Percentiles rank a stretch among this genome's conserved stretches.
These are phyloP conservation scores for Ophion ventricosus DNA, from an alignment of 2,888 invertebrate species.

Conservation along the genomic window DNA sequence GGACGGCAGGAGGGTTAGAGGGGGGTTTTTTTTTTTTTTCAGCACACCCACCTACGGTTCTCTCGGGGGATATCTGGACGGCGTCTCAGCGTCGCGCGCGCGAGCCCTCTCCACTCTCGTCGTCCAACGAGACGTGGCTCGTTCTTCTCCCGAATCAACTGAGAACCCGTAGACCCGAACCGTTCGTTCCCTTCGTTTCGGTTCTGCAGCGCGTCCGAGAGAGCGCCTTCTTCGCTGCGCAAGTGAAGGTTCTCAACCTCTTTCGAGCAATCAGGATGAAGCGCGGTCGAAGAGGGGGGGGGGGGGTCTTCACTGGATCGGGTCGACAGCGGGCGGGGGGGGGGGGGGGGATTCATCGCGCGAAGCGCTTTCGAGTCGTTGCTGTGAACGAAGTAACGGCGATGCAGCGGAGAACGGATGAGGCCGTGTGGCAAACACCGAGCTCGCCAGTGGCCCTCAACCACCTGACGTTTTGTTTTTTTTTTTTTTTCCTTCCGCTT, in stretches of 20 bases:
- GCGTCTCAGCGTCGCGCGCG: slow-evolving; percentile 45
- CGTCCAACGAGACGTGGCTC: background rate
- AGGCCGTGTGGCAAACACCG: slow-evolving; percentile 29
- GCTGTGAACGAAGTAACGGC: slow-evolving; percentile 57
- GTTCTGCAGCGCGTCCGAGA: background rate
- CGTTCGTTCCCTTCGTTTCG: slow-evolving; percentile 27
- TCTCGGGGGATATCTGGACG: slow-evolving; percentile 46
- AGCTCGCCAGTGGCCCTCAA: slow-evolving; percentile 54
- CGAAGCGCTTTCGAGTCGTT: slow-evolving; percentile 34
- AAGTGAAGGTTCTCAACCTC: slow-evolving; percentile 19
- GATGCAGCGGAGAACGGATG: slow-evolving; percentile 58
- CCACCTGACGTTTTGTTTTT: too few species aligned
- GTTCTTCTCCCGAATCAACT: background rate
- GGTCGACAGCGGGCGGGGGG: background rate
- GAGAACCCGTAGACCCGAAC: slow-evolving; percentile 33
- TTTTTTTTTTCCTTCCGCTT: slow-evolving; percentile 23
- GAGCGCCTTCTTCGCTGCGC: slow-evolving; percentile 4
- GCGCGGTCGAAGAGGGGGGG: too few species aligned
- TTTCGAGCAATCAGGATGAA: too few species aligned
- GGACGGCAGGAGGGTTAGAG: background rate
- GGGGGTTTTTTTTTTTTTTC: too few species aligned
- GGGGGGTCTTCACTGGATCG: slow-evolving; percentile 5
- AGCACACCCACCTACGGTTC: slow-evolving; percentile 62
- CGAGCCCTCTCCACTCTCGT: too few species aligned
- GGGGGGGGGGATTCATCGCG: background rate